Evolutionary conservation across 2,113 vertebrate genomes (phyloP).

Genomic region (Felis chaus): DNA sequence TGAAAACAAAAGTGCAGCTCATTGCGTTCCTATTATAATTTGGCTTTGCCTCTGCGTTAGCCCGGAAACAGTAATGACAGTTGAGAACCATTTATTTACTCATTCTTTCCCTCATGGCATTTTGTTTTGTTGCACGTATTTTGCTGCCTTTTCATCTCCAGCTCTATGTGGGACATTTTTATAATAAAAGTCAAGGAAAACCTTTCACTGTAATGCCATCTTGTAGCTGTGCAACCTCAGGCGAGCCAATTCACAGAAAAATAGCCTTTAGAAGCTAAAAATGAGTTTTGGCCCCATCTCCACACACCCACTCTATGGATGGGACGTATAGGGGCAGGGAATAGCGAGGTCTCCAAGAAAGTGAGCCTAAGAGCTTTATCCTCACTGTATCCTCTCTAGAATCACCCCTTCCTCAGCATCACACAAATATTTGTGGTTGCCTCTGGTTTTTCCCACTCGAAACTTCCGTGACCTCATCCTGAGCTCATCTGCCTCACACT

Average conservation of each 20-base stretch:
- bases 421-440: not conserved
- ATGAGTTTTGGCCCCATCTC: not conserved
- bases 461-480: not conserved
- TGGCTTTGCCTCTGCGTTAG: conserved; percentile 18
- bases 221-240: not conserved
- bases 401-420: too few species aligned
- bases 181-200: conserved; percentile 35
- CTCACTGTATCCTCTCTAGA: not conserved
- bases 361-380: not conserved
- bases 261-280: not conserved
- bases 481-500: not conserved
- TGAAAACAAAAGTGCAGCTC: conserved; percentile 31
- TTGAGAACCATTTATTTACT: conserved; percentile 48
- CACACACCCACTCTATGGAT: not conserved
- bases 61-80: conserved; percentile 42
- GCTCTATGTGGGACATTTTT: not conserved
- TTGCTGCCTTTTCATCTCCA: conserved; percentile 4
- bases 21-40: conserved; percentile 55
- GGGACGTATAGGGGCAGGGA: not conserved
- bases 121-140: conserved; percentile 15
- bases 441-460: not conserved
- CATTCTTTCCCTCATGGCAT: not conserved
- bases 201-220: not conserved
- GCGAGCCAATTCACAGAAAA: conserved; percentile 4
- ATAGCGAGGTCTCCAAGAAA: not conserved